Conservation (phyloP, 2,888 invertebrate species). For the Thymelicus acteon region DNA sequence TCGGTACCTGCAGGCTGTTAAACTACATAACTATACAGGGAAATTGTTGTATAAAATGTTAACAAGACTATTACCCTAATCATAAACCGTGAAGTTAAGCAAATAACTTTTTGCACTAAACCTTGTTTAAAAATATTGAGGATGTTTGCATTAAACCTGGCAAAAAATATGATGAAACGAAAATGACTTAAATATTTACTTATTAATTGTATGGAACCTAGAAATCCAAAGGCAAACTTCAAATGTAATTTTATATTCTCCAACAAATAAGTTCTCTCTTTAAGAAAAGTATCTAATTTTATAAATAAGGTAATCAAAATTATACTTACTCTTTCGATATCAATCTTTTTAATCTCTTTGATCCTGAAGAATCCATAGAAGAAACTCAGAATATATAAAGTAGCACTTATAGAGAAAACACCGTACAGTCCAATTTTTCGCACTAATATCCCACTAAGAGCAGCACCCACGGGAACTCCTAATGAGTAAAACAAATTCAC, state of each 20-base stretch:
- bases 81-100: constrained; percentile 15
- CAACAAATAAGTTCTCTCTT: not conserved
- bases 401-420: constrained; percentile 91
- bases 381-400: constrained; percentile 90
- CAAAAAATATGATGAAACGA: too few species aligned
- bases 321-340: constrained; percentile 66
- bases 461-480: constrained; percentile 95
- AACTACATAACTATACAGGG: constrained; percentile 28
- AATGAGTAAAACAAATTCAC: constrained; percentile 95
- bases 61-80: constrained; percentile 15
- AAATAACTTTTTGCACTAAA: constrained; percentile 9
- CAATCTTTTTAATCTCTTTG: constrained; percentile 85
- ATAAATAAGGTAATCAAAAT: constrained; percentile 8
- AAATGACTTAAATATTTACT: too few species aligned
- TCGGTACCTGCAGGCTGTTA: constrained; percentile 30
- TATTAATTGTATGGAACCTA: too few species aligned
- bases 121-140: too few species aligned
- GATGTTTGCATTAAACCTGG: too few species aligned
- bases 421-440: constrained; percentile 92
- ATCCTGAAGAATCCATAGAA: constrained; percentile 90
- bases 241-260: too few species aligned
- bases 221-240: too few species aligned
- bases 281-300: not conserved
- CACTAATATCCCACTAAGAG: constrained; percentile 92
- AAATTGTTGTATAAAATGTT: constrained; percentile 28